phyloP scores from a whole-genome alignment of 2,888 invertebrate species.

The Chloromyia formosa region DNA sequence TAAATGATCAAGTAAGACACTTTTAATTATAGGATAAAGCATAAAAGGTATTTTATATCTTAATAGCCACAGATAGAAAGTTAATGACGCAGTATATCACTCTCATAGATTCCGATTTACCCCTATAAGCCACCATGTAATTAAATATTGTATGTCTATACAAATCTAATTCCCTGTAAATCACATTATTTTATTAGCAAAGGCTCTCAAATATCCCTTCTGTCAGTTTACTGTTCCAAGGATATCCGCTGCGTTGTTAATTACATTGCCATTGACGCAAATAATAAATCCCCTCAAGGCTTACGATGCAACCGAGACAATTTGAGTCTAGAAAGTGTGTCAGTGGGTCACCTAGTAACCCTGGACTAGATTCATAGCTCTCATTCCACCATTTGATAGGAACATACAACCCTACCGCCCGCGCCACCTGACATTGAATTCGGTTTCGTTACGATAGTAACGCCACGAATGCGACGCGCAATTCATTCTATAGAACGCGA shows the following conservation, averaged over 20 bases:
- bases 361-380: constrained; percentile 46
- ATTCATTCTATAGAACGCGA: neutral
- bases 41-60: too few species aligned
- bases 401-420: constrained; percentile 27
- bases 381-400: constrained; percentile 8
- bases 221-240: constrained; percentile 19
- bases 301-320: constrained; percentile 38
- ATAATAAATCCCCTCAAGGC: constrained; percentile 31
- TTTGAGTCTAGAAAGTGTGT: constrained; percentile 44
- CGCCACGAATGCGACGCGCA: constrained; percentile 2
- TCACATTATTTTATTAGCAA: neutral
- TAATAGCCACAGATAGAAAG: too few species aligned
- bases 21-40: too few species aligned
- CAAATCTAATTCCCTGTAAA: neutral
- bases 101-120: neutral
- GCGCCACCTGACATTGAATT: constrained; percentile 29
- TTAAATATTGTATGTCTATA: too few species aligned
- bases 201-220: neutral
- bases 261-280: constrained; percentile 37
- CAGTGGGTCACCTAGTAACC: constrained; percentile 49
- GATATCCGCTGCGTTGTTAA: constrained; percentile 32
- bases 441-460: constrained; percentile 27
- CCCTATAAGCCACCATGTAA: too few species aligned
- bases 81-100: too few species aligned
- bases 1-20: neutral